Conservation (phyloP, 2,113 vertebrate genomes). For the Theristicus caerulescens region DNA sequence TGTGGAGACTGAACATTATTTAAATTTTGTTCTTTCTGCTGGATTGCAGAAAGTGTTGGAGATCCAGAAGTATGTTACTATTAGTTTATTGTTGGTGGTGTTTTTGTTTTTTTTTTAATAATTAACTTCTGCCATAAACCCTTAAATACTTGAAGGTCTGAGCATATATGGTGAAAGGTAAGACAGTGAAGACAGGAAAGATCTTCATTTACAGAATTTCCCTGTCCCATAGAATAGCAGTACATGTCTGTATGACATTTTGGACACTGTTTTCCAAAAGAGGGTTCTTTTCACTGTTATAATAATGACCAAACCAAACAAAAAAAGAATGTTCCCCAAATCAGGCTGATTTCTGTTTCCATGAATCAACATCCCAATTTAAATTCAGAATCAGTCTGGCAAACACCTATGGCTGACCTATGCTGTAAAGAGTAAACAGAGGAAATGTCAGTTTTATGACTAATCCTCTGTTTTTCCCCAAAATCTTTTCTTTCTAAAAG, state of each 20-base stretch:
- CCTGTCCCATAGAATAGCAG: neutral
- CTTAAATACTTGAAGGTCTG: neutral
- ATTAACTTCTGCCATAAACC: neutral
- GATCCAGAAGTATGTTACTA: neutral
- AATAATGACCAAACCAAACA: neutral
- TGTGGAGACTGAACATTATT: neutral
- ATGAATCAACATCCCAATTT: neutral
- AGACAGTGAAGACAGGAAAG: neutral
- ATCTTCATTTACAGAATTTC: neutral
- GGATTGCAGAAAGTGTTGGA: neutral
- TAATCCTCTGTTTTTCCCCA: conserved; percentile 15
- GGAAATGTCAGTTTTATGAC: neutral
- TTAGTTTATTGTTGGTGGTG: neutral
- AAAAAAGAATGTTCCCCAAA: neutral
- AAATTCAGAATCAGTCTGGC: neutral
- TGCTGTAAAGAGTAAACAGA: neutral
- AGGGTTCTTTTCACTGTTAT: neutral
- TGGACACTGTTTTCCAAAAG: neutral
- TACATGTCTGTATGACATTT: neutral
- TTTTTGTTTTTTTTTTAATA: neutral
- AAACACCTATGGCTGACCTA: neutral
- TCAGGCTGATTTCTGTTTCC: neutral
- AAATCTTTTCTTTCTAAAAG: conserved; percentile 18
- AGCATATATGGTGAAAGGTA: neutral
- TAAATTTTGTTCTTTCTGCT: neutral